Conservation (phyloP, 2,797 vertebrate species). For the Natrix natrix region DNA sequence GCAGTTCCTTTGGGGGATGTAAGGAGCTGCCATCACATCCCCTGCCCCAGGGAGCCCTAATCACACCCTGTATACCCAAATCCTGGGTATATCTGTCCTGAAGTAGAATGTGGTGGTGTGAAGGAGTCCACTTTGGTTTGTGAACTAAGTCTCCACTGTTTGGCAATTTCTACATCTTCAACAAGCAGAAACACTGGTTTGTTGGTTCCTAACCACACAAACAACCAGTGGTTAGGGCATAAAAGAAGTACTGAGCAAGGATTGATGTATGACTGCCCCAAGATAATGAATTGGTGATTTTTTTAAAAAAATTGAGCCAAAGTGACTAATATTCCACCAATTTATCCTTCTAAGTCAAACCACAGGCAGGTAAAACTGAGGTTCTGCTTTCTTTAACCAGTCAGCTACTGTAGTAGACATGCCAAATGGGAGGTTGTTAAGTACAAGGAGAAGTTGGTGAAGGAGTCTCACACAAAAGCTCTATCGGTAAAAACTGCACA, state of each 20-base stretch:
- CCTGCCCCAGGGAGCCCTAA: too few relatives aligned
- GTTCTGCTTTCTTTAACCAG: not conserved
- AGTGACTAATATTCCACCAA: not conserved
- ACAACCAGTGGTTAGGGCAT: not conserved
- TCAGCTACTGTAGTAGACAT: not conserved
- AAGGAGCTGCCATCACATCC: too few relatives aligned
- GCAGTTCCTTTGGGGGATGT: too few relatives aligned
- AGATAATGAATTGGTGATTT: not conserved
- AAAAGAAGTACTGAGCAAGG: not conserved
- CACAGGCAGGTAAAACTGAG: not conserved
- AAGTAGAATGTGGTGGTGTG: not conserved
- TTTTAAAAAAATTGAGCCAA: not conserved
- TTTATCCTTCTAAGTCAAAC: not conserved
- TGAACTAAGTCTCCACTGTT: not conserved
- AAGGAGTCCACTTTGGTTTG: not conserved
- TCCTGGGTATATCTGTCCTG: too few relatives aligned
- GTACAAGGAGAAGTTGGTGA: not conserved
- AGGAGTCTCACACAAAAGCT: not conserved
- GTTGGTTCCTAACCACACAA: not conserved
- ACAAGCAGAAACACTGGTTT: not conserved
- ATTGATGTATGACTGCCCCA: not conserved
- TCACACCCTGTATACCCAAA: too few relatives aligned
- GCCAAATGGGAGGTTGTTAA: not conserved
- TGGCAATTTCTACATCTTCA: not conserved
- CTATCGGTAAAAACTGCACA: not conserved